phyloP scores from a whole-genome alignment of 2,113 vertebrate species.

The Spea bombifrons region DNA sequence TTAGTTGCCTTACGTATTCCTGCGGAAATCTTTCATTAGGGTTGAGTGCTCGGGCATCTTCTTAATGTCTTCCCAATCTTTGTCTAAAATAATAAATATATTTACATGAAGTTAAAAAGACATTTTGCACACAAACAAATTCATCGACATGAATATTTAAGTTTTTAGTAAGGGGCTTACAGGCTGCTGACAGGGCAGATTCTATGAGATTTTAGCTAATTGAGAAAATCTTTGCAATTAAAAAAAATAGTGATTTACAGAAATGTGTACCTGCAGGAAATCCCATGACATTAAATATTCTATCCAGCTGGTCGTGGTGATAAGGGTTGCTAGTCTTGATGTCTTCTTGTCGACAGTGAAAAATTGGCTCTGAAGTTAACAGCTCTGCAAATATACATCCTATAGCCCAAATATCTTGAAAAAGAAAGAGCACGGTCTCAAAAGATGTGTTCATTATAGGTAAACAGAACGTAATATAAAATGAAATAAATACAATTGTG shows the following conservation, averaged over 20 bases:
- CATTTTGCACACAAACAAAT: too few species aligned
- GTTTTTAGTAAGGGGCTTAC: too few species aligned
- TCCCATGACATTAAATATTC: slow-evolving; percentile 99
- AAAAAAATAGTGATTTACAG: background rate
- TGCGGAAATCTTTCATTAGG: slow-evolving; percentile 99
- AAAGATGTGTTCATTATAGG: too few species aligned
- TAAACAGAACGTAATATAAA: too few species aligned
- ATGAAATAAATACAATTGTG: too few species aligned
- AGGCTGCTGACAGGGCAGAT: too few species aligned
- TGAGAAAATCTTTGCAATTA: too few species aligned
- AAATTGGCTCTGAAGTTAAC: slow-evolving; percentile 98
- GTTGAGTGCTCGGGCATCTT: slow-evolving; percentile 99
- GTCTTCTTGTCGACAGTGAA: slow-evolving; percentile 99
- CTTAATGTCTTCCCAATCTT: slow-evolving; percentile 99
- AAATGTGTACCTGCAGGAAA: slow-evolving; percentile 88
- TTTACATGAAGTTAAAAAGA: too few species aligned
- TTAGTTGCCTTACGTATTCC: slow-evolving; percentile 89
- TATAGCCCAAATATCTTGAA: slow-evolving; percentile 98
- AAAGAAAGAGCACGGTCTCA: slow-evolving; percentile 16
- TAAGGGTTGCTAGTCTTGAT: slow-evolving; percentile 99
- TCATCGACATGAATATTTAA: too few species aligned
- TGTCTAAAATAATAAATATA: slow-evolving; percentile 64
- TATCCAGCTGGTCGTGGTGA: slow-evolving; percentile 98
- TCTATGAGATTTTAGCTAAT: too few species aligned
- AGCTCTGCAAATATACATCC: slow-evolving; percentile 99